phyloP scores from a whole-genome alignment of 2,888 invertebrate species.

The Barypeithes pellucidus region DNA sequence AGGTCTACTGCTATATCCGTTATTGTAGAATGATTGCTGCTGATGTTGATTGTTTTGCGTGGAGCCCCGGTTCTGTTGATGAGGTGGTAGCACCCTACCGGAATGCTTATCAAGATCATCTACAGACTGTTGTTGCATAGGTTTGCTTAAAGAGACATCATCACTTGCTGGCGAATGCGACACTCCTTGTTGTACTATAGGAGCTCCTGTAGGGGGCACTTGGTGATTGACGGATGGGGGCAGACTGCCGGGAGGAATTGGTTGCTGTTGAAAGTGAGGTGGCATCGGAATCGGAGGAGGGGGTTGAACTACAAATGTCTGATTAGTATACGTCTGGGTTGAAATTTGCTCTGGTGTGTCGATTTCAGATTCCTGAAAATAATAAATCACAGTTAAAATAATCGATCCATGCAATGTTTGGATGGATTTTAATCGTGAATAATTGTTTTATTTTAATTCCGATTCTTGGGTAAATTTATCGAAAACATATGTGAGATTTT shows the following conservation, averaged over 20 bases:
- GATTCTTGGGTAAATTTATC: no score
- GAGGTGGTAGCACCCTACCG: conserved; percentile 28
- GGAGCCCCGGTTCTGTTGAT: conserved; percentile 55
- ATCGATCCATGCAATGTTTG: no score
- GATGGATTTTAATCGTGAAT: no score
- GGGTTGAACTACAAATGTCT: conserved; percentile 77
- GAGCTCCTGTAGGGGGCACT: conserved; percentile 55
- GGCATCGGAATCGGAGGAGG: conserved; percentile 74
- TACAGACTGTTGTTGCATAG: conserved; percentile 15
- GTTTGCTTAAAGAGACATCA: conserved; percentile 38
- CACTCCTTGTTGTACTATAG: conserved; percentile 21
- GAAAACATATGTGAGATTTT: no score
- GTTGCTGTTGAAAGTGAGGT: conserved; percentile 67
- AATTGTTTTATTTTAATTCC: no score
- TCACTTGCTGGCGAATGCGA: conserved; percentile 25
- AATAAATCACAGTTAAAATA: no score
- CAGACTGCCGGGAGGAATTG: conserved; percentile 44
- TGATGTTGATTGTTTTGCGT: conserved; percentile 61
- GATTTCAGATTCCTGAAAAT: conserved; percentile 81
- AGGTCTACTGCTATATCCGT: conserved; percentile 62
- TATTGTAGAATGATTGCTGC: conserved; percentile 67
- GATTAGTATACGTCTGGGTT: conserved; percentile 90
- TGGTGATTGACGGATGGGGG: conserved; percentile 62
- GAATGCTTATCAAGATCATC: conserved; percentile 51
- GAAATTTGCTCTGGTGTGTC: conserved; percentile 85